Conservation (phyloP, 1,140 invertebrate genomes). For the Drosophila parvula region DNA sequence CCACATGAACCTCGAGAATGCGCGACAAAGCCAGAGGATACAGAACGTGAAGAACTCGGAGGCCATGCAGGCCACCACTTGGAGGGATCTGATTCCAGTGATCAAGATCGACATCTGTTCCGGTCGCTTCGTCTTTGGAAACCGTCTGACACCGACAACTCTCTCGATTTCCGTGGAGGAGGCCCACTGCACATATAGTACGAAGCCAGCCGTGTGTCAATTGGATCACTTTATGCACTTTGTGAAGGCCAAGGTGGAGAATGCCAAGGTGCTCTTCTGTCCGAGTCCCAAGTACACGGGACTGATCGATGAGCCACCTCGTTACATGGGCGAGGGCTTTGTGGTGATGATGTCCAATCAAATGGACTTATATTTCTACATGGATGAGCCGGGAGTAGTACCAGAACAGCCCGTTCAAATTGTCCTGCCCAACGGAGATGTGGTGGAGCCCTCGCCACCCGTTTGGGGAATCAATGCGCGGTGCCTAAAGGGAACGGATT, state of each 20-base stretch:
- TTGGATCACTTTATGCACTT: constrained; percentile 99
- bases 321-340: constrained; percentile 97
- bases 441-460: constrained; percentile 95
- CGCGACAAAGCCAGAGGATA: constrained; percentile 85
- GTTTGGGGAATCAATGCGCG: constrained; percentile 98
- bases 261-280: constrained; percentile 96
- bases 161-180: constrained; percentile 97
- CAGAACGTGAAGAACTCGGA: constrained; percentile 88
- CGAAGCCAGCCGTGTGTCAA: constrained; percentile 95
- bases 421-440: constrained; percentile 96
- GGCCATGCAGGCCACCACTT: constrained; percentile 92
- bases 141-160: constrained; percentile 96
- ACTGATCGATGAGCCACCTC: constrained; percentile 96
- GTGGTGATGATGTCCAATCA: constrained; percentile 97
- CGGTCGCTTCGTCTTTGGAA: constrained; percentile 98
- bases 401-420: constrained; percentile 95
- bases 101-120: constrained; percentile 97
- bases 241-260: constrained; percentile 96
- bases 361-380: constrained; percentile 97
- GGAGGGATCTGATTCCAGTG: constrained; percentile 98
- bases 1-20: constrained; percentile 87
- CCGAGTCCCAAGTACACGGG: constrained; percentile 97
- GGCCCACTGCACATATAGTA: constrained; percentile 97
- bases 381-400: constrained; percentile 96
- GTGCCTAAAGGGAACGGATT: constrained; percentile 98